phyloP scores from a whole-genome alignment of 2,797 vertebrate genomes.

The Psittacula derbiana region DNA sequence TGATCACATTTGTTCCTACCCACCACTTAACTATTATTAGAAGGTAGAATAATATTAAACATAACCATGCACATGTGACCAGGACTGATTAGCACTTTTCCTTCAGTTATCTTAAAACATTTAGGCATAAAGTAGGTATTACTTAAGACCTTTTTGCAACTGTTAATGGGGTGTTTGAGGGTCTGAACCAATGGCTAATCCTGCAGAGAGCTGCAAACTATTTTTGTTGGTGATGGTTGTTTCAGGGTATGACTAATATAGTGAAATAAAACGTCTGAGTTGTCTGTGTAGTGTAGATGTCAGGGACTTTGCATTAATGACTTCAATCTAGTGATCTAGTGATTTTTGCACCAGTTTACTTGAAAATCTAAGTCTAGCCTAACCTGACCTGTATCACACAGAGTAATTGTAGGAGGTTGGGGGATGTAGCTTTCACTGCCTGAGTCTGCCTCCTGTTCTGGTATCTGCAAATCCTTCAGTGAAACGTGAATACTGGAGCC shows the following conservation, averaged over 20 bases:
- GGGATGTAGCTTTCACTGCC: neutral
- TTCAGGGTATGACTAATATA: neutral
- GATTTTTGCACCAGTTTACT: neutral
- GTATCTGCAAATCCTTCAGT: neutral
- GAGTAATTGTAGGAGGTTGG: neutral
- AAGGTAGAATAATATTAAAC: neutral
- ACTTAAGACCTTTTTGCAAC: neutral
- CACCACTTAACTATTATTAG: neutral
- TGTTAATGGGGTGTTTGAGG: neutral
- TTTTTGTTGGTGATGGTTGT: neutral
- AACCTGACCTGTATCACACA: neutral
- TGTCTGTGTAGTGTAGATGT: neutral
- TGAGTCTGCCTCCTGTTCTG: neutral
- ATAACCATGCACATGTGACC: rapidly evolving
- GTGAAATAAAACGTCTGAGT: neutral
- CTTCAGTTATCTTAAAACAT: neutral
- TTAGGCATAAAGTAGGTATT: neutral
- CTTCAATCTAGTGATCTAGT: neutral
- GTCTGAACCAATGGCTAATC: neutral
- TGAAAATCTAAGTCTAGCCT: neutral
- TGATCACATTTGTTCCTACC: neutral
- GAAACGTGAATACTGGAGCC: neutral
- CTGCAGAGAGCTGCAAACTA: neutral
- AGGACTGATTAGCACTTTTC: neutral
- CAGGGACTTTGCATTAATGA: neutral